phyloP scores from a whole-genome alignment of 2,888 invertebrate genomes.

The Hemithea aestivaria region DNA sequence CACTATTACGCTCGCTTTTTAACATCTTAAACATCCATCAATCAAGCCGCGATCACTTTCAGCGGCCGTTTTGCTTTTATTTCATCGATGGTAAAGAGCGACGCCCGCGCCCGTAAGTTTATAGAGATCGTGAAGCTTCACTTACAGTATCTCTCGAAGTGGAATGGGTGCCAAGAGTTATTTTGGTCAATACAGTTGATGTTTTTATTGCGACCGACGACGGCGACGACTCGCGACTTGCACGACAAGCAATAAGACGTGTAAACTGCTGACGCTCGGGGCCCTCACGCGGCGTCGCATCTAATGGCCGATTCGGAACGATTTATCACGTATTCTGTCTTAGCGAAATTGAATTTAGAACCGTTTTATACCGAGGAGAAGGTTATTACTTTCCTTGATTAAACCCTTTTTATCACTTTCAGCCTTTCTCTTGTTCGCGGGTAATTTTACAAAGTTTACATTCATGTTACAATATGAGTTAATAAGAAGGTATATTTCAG shows the following conservation, averaged over 20 bases:
- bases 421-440: slow-evolving; percentile 17
- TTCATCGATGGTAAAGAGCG: slow-evolving; percentile 8
- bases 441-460: neutral
- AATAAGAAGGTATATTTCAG: too few species aligned
- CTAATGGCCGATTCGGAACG: slow-evolving; percentile 68
- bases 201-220: slow-evolving; percentile 71
- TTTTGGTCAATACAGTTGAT: slow-evolving; percentile 76
- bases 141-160: slow-evolving; percentile 63
- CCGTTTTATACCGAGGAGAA: slow-evolving; percentile 52
- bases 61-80: slow-evolving; percentile 2
- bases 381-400: slow-evolving; percentile 56
- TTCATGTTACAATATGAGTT: neutral
- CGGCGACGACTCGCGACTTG: slow-evolving; percentile 49
- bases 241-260: slow-evolving; percentile 69
- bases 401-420: slow-evolving; percentile 49
- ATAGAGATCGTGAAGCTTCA: slow-evolving; percentile 48
- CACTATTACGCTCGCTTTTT: neutral
- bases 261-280: slow-evolving; percentile 59
- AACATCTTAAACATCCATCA: neutral
- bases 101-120: slow-evolving; percentile 11
- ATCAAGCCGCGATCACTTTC: neutral
- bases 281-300: slow-evolving; percentile 66
- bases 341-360: slow-evolving; percentile 67
- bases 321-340: slow-evolving; percentile 71
- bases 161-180: slow-evolving; percentile 76